phyloP scores from a whole-genome alignment of 2,888 invertebrate species.

The Orthonevra nobilis region DNA sequence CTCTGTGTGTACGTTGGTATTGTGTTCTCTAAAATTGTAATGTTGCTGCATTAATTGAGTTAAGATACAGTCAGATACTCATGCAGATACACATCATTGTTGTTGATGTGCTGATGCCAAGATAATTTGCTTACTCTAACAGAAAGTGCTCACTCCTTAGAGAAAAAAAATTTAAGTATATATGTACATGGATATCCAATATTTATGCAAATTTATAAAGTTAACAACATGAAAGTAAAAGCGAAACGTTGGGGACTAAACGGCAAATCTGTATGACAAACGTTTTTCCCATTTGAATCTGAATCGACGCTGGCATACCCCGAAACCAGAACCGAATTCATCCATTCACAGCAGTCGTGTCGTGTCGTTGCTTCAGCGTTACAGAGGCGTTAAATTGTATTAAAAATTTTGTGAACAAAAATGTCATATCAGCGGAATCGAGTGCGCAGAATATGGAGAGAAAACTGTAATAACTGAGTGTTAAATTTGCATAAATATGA shows the following conservation, averaged over 20 bases:
- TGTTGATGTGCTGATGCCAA: slow-evolving; percentile 33
- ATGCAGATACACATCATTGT: slow-evolving; percentile 53
- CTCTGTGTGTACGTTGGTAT: neutral
- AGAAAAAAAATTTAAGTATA: neutral
- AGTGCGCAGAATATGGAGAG: neutral
- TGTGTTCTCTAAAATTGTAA: slow-evolving; percentile 39
- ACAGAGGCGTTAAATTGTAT: slow-evolving; percentile 69
- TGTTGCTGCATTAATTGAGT: slow-evolving; percentile 63
- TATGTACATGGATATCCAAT: slow-evolving; percentile 47
- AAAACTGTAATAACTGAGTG: slow-evolving; percentile 43
- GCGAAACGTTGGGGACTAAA: neutral
- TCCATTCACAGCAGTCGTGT: slow-evolving; percentile 10
- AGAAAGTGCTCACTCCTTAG: slow-evolving; percentile 33
- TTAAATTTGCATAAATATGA: slow-evolving; percentile 63
- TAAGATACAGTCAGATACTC: slow-evolving; percentile 64
- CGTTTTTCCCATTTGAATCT: slow-evolving; percentile 65
- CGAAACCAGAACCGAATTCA: too few relatives aligned
- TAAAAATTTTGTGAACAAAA: slow-evolving; percentile 59
- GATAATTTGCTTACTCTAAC: slow-evolving; percentile 53
- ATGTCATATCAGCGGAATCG: slow-evolving; percentile 65
- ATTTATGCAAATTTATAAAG: slow-evolving; percentile 62
- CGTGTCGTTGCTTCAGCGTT: slow-evolving; percentile 22
- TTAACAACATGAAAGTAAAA: slow-evolving; percentile 41
- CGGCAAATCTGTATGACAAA: slow-evolving; percentile 41
- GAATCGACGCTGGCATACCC: slow-evolving; percentile 28